Percentiles rank a stretch among this genome's conserved stretches.
Evolutionary conservation across 2,113 vertebrate genomes (phyloP).

Genomic region (Ammodramus savannarum): DNA sequence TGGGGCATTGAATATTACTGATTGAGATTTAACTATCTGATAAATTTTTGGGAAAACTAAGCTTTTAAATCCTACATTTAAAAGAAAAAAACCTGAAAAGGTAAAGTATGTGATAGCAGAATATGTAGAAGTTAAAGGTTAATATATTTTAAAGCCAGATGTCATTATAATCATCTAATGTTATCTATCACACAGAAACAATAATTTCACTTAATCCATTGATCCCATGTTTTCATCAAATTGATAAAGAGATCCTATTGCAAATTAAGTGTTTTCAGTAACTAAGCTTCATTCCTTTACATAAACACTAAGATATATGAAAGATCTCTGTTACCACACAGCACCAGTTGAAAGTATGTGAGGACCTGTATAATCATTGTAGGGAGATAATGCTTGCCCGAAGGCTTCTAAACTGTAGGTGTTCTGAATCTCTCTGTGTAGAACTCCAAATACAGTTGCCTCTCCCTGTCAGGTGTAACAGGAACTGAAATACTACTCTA

Average conservation of each 20-base stretch:
- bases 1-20: background rate
- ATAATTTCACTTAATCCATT: background rate
- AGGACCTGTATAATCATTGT: background rate
- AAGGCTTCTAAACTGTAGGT: background rate
- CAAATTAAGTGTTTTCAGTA: background rate
- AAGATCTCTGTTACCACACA: background rate
- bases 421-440: background rate
- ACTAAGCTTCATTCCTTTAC: background rate
- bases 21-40: background rate
- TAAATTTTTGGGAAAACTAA: background rate
- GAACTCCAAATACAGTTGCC: background rate
- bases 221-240: background rate
- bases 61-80: background rate
- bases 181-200: background rate
- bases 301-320: background rate
- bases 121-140: background rate
- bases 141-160: background rate
- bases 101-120: background rate
- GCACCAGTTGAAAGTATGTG: background rate
- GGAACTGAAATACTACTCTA: background rate
- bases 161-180: background rate
- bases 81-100: background rate
- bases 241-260: background rate
- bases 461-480: background rate
- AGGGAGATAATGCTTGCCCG: background rate